A percentile compares a stretch with the other conserved stretches of the same genome.
Evolutionary conservation across 2,888 invertebrate genomes (phyloP).

Genomic region (Mythimna impura): DNA sequence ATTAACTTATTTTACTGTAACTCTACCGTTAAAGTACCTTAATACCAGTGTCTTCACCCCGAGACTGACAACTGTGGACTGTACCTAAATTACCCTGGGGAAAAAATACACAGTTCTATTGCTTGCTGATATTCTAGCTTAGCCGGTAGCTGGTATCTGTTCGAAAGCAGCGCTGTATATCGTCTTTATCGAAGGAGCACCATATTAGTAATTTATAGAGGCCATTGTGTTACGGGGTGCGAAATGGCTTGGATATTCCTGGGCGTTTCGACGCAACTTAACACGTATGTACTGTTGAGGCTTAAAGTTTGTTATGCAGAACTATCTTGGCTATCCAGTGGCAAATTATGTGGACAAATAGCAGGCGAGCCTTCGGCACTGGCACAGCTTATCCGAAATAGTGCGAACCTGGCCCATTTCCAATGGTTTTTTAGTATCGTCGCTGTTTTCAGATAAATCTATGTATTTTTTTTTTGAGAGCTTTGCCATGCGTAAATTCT

Average conservation of each 20-base stretch:
- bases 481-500: conserved; percentile 29
- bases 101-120: conserved; percentile 23
- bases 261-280: conserved; percentile 57
- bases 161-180: conserved; percentile 41
- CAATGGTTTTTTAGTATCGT: conserved; percentile 47
- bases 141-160: neutral
- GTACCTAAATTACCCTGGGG: conserved; percentile 16
- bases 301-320: conserved; percentile 66
- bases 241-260: conserved; percentile 59
- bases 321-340: conserved; percentile 68
- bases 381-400: conserved; percentile 53
- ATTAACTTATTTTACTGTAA: conserved; percentile 60
- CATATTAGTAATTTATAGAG: conserved; percentile 33
- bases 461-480: conserved; percentile 29
- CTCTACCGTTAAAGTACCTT: conserved; percentile 43
- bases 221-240: conserved; percentile 45
- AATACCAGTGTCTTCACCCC: conserved; percentile 54
- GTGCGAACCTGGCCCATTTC: conserved; percentile 51
- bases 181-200: conserved; percentile 21
- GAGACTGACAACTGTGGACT: conserved; percentile 34
- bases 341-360: conserved; percentile 71
- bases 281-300: conserved; percentile 67
- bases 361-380: conserved; percentile 65
- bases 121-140: conserved; percentile 37
- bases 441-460: conserved; percentile 53